These are phyloP conservation scores for Garrulus glandarius DNA, from an alignment of 2,797 vertebrate species.

Conservation along the genomic window DNA sequence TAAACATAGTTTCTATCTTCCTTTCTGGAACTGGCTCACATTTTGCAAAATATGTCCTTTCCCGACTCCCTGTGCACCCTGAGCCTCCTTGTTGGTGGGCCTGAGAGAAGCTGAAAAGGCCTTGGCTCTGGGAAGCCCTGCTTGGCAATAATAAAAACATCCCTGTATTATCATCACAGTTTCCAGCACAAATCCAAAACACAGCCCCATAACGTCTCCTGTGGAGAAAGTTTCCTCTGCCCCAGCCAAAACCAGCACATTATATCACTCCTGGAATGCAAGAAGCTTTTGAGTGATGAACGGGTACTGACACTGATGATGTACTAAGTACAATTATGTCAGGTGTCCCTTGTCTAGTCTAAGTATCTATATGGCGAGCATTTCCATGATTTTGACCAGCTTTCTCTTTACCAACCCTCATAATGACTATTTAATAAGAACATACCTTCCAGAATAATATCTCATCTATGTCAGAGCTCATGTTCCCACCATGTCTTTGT, in stretches of 20 bases:
- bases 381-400: not conserved
- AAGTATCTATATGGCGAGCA: not conserved
- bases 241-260: fast-evolving
- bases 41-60: not conserved
- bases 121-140: fast-evolving
- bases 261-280: not conserved
- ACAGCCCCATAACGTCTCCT: fast-evolving
- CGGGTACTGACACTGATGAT: fast-evolving
- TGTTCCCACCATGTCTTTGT: not conserved
- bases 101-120: not conserved
- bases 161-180: fast-evolving
- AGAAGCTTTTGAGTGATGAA: not conserved
- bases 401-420: not conserved
- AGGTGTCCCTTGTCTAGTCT: not conserved
- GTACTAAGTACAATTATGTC: not conserved
- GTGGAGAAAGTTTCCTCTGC: not conserved
- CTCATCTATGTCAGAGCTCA: not conserved
- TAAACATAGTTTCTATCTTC: not conserved
- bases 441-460: not conserved
- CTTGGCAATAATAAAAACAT: fast-evolving
- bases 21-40: fast-evolving
- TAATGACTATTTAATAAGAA: not conserved
- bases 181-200: not conserved
- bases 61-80: fast-evolving
- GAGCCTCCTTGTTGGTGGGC: fast-evolving